phyloP scores from a whole-genome alignment of 2,797 vertebrate genomes.

The Gallinago nigripennis region DNA sequence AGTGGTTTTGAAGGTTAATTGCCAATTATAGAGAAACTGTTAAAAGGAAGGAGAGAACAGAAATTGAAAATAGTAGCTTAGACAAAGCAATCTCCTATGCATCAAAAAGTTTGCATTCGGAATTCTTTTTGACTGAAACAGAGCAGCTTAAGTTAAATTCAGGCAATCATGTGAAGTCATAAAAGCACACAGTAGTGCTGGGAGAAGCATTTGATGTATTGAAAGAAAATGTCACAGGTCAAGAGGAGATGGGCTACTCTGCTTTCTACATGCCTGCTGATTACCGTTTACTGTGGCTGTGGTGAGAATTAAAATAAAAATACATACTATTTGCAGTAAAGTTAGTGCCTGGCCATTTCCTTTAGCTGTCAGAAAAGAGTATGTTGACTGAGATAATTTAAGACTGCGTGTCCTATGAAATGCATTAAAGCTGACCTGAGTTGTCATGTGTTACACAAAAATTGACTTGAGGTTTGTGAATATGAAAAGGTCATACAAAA shows the following conservation, averaged over 20 bases:
- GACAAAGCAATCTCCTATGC: neutral
- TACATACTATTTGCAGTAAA: neutral
- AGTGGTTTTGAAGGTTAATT: conserved; percentile 50
- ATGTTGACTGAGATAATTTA: conserved; percentile 24
- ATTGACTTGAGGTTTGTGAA: neutral
- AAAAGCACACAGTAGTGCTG: neutral
- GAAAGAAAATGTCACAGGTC: conserved; percentile 17
- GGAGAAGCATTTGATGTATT: neutral
- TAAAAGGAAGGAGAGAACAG: neutral
- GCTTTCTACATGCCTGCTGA: neutral
- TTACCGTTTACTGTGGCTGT: neutral
- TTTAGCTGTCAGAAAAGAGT: conserved; percentile 17
- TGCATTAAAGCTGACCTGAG: conserved; percentile 38
- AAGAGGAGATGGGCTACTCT: neutral
- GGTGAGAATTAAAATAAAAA: conserved; percentile 3
- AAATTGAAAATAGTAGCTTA: neutral
- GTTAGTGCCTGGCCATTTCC: neutral
- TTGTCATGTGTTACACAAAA: conserved; percentile 1
- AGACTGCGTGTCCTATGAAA: neutral
- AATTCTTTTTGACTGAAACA: neutral
- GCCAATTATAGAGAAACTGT: conserved; percentile 28
- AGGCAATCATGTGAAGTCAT: neutral
- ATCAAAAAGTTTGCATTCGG: neutral
- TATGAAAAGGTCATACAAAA: neutral
- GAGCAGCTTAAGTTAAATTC: conserved; percentile 18